Base-by-base conservation (phyloP, 2,797 vertebrate genomes). In the Melanotaenia parkinsoni region DNA sequence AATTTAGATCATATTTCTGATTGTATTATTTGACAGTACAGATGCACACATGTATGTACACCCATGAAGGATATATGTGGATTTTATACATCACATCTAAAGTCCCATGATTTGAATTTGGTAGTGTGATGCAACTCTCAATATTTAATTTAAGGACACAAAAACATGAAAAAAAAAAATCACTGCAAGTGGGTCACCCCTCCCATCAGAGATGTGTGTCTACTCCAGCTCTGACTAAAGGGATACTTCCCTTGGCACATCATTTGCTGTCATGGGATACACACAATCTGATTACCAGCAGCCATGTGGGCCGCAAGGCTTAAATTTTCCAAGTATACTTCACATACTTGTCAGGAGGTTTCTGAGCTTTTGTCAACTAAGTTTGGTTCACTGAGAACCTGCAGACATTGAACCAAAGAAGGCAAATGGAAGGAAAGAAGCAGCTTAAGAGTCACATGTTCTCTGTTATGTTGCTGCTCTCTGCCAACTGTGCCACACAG, bases 171-270 rank as follows among this genome's bases (percentile, higher is more conserved):
- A 72, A 40, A 76, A 72, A 40, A 56, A 64, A 68, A 20, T n/a
- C 12, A 4, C 32, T 32, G 45, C 7, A 86, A 53, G 20, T 77
- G 38, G 76, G 79, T 86, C 81, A 56, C 20, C 35, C 53, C 51
- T 71, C 57, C 68, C 24, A 65, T 77, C 37, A 28, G 60, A 66
- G 40, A 71, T 26, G 32, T 67, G 51, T n/a, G 43, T 70, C 47
- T 60, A 58, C 45, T 53, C 38, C 38, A 45, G 57, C 66, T 68
- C 43, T 26, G 59, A 61, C 71, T 83, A 50, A 81, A 85, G 37
- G 22, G 51, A 80, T 53, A 50, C 60, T 65, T 61, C 47, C n/a
- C 67, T 66, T 22, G 38, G 32, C 67, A 40, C 33, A 67, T 68
- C 57, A 43, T 47, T 53, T 28, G 22, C 68, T 35, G 51, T 70